Base-by-base conservation (phyloP, 1,140 invertebrate genomes). In the Varroa destructor region DNA sequence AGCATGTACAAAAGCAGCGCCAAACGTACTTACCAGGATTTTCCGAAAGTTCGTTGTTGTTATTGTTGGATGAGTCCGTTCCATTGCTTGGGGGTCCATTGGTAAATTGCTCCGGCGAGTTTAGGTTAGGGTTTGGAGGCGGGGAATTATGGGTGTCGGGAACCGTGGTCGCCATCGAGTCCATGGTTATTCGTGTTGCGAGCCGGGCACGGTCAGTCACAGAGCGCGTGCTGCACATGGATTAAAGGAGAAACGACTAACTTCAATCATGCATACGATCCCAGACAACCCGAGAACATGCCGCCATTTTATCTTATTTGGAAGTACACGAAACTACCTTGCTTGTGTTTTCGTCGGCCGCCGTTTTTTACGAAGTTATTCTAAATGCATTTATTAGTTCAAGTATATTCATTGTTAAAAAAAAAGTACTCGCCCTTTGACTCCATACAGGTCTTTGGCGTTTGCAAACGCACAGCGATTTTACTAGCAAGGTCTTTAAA, bases 21-120 rank as follows among this genome's bases (percentile, higher is more conserved):
- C 10, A 6, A 10, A 5, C 3, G 43, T 72, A 70, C 54, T 74
- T 72, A 56, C 71, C 74, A 72, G 74, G 74, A 71, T 74, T 72
- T 70, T 74, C 75, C n/a, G 73, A 43, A 64, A 73, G 72, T 58
- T 72, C 72, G 71, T 73, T 51, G 46, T 51, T 51, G 8, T 51
- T 51, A 51, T 51, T 51, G 46, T 51, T 51, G 46, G 46, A 8
- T 51, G 8, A 51, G 8, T 51, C 46, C 46, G 8, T 51, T 51
- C 46, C 46, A 51, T 51, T 51, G 46, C 4, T 51, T 8, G 46
- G 46, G 46, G 46, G 46, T 51, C 46, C 46, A 8, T 51, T 51
- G 46, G 46, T 51, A 51, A 51, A 51, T 51, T 51, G 46, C 46
- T 51, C 46, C 46, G 46, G 46, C 8, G 46, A 51, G 46, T 3